These are phyloP conservation scores for Saccostrea echinata DNA, from an alignment of 1,140 invertebrate species.

Conservation along the genomic window DNA sequence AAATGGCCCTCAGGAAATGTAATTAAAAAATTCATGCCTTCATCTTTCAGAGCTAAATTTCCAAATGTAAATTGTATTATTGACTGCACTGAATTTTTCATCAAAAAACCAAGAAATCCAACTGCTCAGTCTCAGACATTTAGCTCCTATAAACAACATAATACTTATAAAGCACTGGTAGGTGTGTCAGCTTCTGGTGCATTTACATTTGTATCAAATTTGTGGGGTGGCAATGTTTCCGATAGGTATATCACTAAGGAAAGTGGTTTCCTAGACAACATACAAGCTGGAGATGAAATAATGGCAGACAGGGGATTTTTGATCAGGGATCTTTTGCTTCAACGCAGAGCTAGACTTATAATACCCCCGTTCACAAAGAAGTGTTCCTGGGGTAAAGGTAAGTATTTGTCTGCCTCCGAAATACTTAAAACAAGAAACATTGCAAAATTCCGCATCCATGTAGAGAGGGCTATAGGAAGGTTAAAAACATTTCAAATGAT, in stretches of 20 bases:
- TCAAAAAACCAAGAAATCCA: slow-evolving; percentile 15
- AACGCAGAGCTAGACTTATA: too few species aligned
- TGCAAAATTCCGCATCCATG: too few species aligned
- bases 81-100: slow-evolving; percentile 9
- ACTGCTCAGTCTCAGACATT: background rate
- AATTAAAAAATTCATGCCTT: background rate
- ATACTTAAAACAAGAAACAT: slow-evolving; percentile 17
- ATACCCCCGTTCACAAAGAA: too few species aligned
- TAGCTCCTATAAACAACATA: slow-evolving; percentile 27
- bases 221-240: slow-evolving; percentile 29
- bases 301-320: background rate
- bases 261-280: too few species aligned
- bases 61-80: slow-evolving; percentile 5
- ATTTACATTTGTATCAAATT: background rate
- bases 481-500: too few species aligned
- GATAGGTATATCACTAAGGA: too few species aligned
- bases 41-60: background rate
- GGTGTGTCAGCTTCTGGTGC: slow-evolving; percentile 17
- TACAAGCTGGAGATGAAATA: too few species aligned
- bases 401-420: too few species aligned
- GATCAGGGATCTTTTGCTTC: too few species aligned
- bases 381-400: too few species aligned
- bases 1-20: too few species aligned
- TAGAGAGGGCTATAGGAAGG: too few species aligned
- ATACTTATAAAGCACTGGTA: slow-evolving; percentile 18